Evolutionary conservation across 2,797 vertebrate species (phyloP), one percentile per base, ranked within the genome.

Genomic region (Acipenser oxyrinchus): DNA sequence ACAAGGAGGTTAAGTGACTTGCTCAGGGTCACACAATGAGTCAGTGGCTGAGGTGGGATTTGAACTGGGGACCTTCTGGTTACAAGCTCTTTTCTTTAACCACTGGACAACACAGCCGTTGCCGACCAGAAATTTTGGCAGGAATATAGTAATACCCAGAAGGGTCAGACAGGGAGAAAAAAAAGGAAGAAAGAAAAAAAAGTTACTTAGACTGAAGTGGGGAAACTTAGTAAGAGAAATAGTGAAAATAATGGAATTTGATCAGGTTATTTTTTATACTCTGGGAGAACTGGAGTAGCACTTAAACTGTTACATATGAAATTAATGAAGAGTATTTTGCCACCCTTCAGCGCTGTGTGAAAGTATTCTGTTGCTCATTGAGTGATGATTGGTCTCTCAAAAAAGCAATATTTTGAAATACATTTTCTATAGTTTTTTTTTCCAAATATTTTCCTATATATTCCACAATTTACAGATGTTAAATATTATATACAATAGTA

Each of bases 71-170:
- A n/a, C n/a, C n/a, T n/a, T n/a, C n/a, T n/a, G n/a, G n/a, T n/a
- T n/a, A n/a, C n/a, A n/a, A n/a, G n/a, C n/a, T n/a, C n/a, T n/a
- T n/a, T n/a, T n/a, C n/a, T n/a, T n/a, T n/a, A n/a, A n/a, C n/a
- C n/a, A n/a, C n/a, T n/a, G n/a, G n/a, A n/a, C n/a, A n/a, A n/a
- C n/a, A n/a, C n/a, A n/a, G n/a, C n/a, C n/a, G 79, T 79, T 81
- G 75, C 72, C 5, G 37, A 37, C 37, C 75, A 70, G 74, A 75
- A 76, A 69, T 82, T 83, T 82, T 85, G 83, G 82, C 83, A 86
- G 76, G 75, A 80, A 78, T 70, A 71, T 69, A 76, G 76, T 75
- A 71, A 78, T 74, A 76, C 72, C 76, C 76, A 72, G 76, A 75
- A 76, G 74, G 79, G 83, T 82, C 83, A 79, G 83, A 37, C 37